Evolutionary conservation across 2,797 vertebrate genomes (phyloP), one percentile per base, ranked within the genome.

Genomic region (Lerista edwardsae): DNA sequence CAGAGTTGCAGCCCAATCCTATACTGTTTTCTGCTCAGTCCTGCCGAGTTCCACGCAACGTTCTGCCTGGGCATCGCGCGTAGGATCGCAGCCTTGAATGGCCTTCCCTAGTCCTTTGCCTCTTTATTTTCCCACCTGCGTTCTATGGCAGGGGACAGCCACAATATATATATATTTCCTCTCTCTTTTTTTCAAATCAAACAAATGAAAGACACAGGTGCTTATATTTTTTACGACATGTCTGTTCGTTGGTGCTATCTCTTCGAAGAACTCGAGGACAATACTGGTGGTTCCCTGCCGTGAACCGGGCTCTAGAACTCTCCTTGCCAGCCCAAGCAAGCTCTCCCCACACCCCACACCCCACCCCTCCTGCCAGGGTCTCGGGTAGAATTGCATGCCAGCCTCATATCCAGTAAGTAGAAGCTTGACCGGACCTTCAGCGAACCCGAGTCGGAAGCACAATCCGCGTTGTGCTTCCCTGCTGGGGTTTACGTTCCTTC

Each of bases 181-280:
- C 92, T 83, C 87, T 44, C 41, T 55, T 84, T 84, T 91, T 67
- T 85, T 47, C 36, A 61, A 85, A 75, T 82, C 87, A 8, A 25
- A 90, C 75, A 15, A 86, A 90, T 90, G 88, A 93, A 93, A 90
- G 94, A 94, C 93, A 91, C 96, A 96, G 98, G 98, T 98, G 98
- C 98, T 98, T 95, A 80, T 75, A 47, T 86, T 85, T 86, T 75
- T 90, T 84, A 74, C 83, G 79, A 95, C 84, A 89, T 94, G 96
- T 96, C 95, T 96, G 94, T 95, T 95, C 95, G 97, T 86, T 98
- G 98, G 98, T 99, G 98, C 98, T 99, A 98, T 95, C 95, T 94
- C 59, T 92, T 44, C 76, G 65, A 86, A 85, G 88, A n/a, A 84
- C 79, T 87, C 95, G 87, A 69, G 87, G 81, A 84, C 89, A 84